These are phyloP conservation scores for Phataginus tricuspis DNA, from an alignment of 2,797 vertebrate genomes.

Conservation along the genomic window DNA sequence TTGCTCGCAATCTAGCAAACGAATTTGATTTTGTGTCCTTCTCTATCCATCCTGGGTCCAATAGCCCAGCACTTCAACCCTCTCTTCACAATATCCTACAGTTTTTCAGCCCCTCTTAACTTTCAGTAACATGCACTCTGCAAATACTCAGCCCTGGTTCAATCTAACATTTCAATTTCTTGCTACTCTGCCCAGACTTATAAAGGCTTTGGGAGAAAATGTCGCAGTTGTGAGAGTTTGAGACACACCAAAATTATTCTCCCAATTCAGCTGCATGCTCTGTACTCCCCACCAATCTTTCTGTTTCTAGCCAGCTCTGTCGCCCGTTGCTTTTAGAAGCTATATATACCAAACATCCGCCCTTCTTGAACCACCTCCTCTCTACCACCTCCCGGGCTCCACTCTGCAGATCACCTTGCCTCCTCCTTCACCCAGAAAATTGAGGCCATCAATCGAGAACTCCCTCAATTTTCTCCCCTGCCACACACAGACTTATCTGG, in stretches of 20 bases:
- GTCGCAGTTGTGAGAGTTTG: neutral
- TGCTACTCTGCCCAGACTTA: neutral
- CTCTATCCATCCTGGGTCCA: neutral
- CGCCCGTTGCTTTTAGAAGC: neutral
- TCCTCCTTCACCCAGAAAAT: slow-evolving; percentile 69
- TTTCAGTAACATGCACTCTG: neutral
- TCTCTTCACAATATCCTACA: neutral
- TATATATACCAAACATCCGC: neutral
- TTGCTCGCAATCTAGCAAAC: neutral
- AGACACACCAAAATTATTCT: neutral
- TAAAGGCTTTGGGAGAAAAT: slow-evolving; percentile 30
- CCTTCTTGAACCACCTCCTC: neutral
- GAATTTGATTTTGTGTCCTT: neutral
- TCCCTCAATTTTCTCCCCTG: slow-evolving; percentile 71
- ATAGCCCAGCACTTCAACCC: neutral
- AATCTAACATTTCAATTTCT: neutral
- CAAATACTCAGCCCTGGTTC: slow-evolving; percentile 10
- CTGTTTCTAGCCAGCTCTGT: neutral
- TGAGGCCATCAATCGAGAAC: slow-evolving; percentile 74
- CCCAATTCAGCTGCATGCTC: neutral
- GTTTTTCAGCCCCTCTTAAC: neutral
- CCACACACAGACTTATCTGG: slow-evolving; percentile 61
- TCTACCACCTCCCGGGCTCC: neutral
- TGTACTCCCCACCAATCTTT: neutral
- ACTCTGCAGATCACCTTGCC: slow-evolving; percentile 64